Evolutionary conservation across 2,113 vertebrate genomes (phyloP).

Genomic region (Corythornis madagascariensis): DNA sequence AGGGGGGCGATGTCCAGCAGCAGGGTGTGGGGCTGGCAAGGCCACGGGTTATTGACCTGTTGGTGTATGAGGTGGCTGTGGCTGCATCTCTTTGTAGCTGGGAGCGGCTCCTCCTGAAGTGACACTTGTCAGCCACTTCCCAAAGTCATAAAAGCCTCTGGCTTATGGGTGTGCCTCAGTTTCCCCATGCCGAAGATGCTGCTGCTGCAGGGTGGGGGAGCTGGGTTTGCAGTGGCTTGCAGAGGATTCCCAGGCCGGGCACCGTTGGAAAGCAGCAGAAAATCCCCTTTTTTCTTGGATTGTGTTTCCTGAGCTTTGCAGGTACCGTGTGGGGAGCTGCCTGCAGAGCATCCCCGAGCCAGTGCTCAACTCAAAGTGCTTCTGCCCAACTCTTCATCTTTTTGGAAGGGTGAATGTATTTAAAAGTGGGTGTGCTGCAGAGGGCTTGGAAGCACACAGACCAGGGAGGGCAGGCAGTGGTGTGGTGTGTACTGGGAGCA

Average conservation of each 20-base stretch:
- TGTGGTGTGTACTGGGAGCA: accelerated
- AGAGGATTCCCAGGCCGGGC: accelerated
- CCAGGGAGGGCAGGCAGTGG: too few relatives aligned
- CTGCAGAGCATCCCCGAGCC: not conserved
- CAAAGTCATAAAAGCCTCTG: accelerated
- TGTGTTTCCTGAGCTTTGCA: not conserved
- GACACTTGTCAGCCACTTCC: not conserved
- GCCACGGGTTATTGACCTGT: not conserved
- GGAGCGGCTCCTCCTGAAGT: not conserved
- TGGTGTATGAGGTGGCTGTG: accelerated
- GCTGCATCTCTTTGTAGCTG: not conserved
- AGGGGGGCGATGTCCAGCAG: not conserved
- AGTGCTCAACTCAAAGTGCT: not conserved
- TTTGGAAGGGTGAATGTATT: not conserved
- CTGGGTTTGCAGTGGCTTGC: not conserved
- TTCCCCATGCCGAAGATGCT: not conserved
- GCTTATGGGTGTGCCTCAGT: not conserved
- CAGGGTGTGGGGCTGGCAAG: accelerated
- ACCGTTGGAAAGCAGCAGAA: not conserved
- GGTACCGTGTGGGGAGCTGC: not conserved
- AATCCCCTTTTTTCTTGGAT: not conserved
- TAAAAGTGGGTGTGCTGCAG: not conserved
- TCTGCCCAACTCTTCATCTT: not conserved
- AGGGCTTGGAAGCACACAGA: not conserved
- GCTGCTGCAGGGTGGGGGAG: not conserved